A percentile compares a stretch with the other conserved stretches of the same genome.
Evolutionary conservation across 2,113 vertebrate genomes (phyloP).

Genomic region (Nycticorax nycticorax): DNA sequence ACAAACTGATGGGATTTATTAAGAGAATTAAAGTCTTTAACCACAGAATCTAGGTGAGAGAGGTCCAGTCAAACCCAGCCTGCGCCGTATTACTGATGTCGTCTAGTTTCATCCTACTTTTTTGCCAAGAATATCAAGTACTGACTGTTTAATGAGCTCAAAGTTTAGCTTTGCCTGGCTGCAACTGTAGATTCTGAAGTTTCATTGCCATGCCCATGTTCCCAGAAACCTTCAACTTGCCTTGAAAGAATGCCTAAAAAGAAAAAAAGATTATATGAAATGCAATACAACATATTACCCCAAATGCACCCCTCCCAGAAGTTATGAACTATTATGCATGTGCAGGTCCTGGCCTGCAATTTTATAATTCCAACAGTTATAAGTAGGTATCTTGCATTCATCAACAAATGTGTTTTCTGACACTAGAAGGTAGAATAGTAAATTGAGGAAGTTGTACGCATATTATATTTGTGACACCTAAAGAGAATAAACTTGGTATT

Average conservation of each 20-base stretch:
- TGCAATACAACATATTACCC: not conserved
- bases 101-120: conserved; percentile 47
- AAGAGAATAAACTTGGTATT: not conserved
- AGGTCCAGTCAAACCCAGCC: conserved; percentile 21
- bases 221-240: conserved; percentile 91
- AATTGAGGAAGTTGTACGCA: not conserved
- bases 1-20: conserved; percentile 26
- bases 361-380: not conserved
- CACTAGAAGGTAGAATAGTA: not conserved
- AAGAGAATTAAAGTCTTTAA: conserved; percentile 38
- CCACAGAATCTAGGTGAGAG: conserved; percentile 39
- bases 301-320: not conserved
- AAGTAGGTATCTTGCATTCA: not conserved
- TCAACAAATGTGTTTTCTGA: not conserved
- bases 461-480: not conserved
- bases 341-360: not conserved
- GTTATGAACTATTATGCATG: not conserved
- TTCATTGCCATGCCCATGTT: conserved; percentile 97
- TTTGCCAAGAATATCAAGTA: conserved; percentile 21
- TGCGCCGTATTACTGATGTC: not conserved
- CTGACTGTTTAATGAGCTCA: conserved; percentile 72
- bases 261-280: conserved; percentile 9
- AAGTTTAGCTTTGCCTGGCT: conserved; percentile 88
- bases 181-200: conserved; percentile 88
- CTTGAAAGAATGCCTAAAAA: conserved; percentile 90